Evolutionary conservation across 30 jellyfish, hydroid and myxozoan genomes (phyloP).

Genomic region (Aurelia aurita complex sp. Pacific): DNA sequence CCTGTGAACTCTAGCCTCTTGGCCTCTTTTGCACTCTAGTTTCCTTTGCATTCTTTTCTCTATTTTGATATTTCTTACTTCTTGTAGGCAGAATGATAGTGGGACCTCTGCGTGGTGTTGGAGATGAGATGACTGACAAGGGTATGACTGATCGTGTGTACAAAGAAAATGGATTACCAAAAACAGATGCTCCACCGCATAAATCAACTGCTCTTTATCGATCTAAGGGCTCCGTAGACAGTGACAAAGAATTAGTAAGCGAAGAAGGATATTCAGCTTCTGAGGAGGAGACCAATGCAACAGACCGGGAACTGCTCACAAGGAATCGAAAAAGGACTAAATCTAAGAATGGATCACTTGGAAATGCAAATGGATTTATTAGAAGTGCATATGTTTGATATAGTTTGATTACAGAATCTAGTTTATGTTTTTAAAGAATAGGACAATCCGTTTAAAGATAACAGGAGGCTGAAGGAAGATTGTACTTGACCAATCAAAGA

Average conservation of each 20-base stretch:
- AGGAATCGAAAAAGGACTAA: conserved; percentile 53
- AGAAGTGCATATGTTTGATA: conserved; percentile 61
- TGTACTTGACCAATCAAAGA: too few relatives aligned
- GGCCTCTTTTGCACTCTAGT: too few relatives aligned
- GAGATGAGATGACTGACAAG: not conserved
- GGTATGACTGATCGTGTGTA: not conserved
- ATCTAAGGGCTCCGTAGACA: conserved; percentile 20
- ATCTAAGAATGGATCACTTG: conserved; percentile 53
- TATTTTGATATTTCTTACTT: too few relatives aligned
- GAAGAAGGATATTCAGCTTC: conserved; percentile 95
- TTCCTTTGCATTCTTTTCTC: too few relatives aligned
- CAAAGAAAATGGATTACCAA: conserved; percentile 13
- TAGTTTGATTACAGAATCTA: not conserved
- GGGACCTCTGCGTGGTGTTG: conserved; percentile 66
- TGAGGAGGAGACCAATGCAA: conserved; percentile 72
- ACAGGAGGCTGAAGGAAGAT: too few relatives aligned
- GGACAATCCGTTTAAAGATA: not conserved
- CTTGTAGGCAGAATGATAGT: conserved; percentile 60
- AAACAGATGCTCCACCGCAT: conserved; percentile 3
- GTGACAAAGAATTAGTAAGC: conserved; percentile 22
- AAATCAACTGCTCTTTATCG: conserved; percentile 46
- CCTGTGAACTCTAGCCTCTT: too few relatives aligned
- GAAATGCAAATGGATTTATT: conserved; percentile 26
- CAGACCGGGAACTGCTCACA: conserved; percentile 16
- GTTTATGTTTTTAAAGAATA: not conserved